Conservation (phyloP, 1,140 invertebrate species). For the Elysia chlorotica region DNA sequence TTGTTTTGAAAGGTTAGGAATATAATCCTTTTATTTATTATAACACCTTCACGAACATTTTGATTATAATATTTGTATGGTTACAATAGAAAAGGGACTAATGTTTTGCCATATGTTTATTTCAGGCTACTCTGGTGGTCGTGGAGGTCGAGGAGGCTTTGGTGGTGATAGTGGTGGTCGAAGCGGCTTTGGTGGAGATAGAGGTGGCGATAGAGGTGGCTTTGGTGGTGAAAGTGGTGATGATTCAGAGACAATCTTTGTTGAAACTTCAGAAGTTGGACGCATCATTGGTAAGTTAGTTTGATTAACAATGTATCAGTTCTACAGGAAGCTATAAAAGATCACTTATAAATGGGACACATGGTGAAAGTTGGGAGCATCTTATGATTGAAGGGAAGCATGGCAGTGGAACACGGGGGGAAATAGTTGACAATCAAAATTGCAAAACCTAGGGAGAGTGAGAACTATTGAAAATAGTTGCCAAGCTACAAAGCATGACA, state of each 20-base stretch:
- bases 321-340: too few relatives aligned
- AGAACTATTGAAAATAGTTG: too few relatives aligned
- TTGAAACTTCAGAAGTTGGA: background rate
- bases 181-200: background rate
- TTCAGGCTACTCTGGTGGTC: too few relatives aligned
- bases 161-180: background rate
- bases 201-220: background rate
- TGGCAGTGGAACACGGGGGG: too few relatives aligned
- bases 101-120: too few relatives aligned
- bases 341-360: too few relatives aligned
- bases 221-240: background rate
- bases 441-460: too few relatives aligned
- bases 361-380: too few relatives aligned
- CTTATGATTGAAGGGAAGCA: too few relatives aligned
- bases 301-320: too few relatives aligned
- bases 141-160: background rate
- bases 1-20: background rate
- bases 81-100: background rate
- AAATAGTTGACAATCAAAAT: too few relatives aligned
- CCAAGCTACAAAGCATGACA: too few relatives aligned
- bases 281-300: constrained; percentile 6
- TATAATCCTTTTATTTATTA: background rate
- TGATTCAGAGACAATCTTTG: constrained; percentile 2
- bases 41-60: background rate
- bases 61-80: background rate